Conservation (phyloP, 2,797 vertebrate species). For the Craterocephalus amniculus region DNA sequence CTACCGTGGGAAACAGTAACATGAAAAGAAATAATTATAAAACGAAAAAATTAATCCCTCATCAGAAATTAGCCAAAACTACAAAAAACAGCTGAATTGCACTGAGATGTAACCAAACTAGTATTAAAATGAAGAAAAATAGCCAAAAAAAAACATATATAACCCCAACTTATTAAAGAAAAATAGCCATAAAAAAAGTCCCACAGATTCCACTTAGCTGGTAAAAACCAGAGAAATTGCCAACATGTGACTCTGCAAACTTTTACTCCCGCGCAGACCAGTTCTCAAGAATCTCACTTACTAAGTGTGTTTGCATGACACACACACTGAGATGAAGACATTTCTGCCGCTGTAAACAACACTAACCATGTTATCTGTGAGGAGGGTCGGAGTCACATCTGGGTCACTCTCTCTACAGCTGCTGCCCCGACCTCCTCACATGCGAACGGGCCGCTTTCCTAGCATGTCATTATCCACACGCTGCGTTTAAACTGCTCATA, state of each 20-base stretch:
- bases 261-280: not conserved
- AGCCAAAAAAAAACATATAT: not conserved
- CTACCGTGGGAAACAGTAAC: constrained; percentile 12
- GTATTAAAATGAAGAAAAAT: not conserved
- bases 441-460: not conserved
- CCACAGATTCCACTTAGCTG: not conserved
- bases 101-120: not conserved
- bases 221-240: not conserved
- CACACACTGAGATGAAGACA: not conserved
- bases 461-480: not conserved
- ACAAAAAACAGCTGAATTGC: not conserved
- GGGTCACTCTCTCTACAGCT: constrained; percentile 2
- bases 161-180: not conserved
- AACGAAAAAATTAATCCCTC: not conserved
- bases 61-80: not conserved
- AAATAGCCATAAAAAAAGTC: not conserved
- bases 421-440: not conserved
- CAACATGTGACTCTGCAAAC: not conserved
- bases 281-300: not conserved
- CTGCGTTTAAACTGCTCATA: not conserved
- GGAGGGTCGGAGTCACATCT: constrained; percentile 3
- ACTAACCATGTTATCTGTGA: constrained; percentile 11
- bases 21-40: not conserved
- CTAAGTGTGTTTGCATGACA: constrained; percentile 8
- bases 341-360: constrained; percentile 7